Base-by-base conservation (phyloP, 2,113 vertebrate genomes). In the Silurus meridionalis region DNA sequence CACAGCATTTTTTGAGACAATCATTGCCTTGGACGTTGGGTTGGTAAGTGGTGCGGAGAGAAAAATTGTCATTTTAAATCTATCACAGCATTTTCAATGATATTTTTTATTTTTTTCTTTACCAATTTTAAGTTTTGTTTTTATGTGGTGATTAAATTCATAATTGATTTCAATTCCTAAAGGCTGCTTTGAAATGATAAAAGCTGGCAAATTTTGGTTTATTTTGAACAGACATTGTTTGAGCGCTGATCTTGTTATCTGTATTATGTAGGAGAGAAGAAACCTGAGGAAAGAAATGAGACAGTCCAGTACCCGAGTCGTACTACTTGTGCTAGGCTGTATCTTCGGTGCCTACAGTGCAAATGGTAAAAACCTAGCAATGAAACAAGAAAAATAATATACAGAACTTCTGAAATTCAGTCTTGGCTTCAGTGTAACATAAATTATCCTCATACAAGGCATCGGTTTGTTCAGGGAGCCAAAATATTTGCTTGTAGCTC, bases 201-300 rank as follows among this genome's bases (percentile, higher is more conserved):
- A 64, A 64, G 5, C 5, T 15, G 14, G 28, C 14, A 15, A 15
- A 0, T 46, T 46, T 48, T 8, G 69, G 15, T 72, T 72, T 21
- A 72, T 72, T 48, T 72, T 4, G 2, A 48, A 21, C 3, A 21
- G 15, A 0, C 8, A 1, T 5, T 75, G 48, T n/a, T n/a, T 52
- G 5, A 53, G 5, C 23, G 21, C 37, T 37, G 37, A 37, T 37
- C 1, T 21, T 48, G 15, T 80, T 61, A 48, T 80, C 5, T 80
- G 9, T 48, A 79, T 19, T 61, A 21, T 80, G 17, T 28, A 85
- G 75, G 75, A 69, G 2, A 21, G 28, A 15, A 74, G 67, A 82
- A 23, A 74, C 23, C 9, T 19, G 48, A n/a, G n/a, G 84, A 78
- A 50, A 37, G 84, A 78, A 50, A 89, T 89, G 89, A 86, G 60